Conservation (phyloP, 2,113 vertebrate species). For the Manacus vitellinus region DNA sequence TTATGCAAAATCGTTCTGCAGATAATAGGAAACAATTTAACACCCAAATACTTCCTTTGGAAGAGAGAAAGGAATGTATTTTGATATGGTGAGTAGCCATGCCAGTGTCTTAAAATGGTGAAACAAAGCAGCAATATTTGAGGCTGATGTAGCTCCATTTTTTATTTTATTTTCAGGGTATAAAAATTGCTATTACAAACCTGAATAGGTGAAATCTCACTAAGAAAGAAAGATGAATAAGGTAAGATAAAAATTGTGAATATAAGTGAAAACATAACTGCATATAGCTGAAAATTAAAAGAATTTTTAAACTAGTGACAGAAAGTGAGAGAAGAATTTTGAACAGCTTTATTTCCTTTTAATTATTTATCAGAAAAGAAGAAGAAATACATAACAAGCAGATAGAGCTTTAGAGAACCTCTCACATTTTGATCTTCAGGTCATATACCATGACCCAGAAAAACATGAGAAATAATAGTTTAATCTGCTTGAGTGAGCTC, state of each 20-base stretch:
- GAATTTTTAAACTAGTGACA: not conserved
- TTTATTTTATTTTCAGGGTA: not conserved
- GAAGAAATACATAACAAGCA: not conserved
- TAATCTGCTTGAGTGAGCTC: not conserved
- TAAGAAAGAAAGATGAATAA: not conserved
- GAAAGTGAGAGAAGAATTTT: not conserved
- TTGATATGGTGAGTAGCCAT: not conserved
- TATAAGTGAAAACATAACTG: not conserved
- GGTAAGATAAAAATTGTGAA: not conserved
- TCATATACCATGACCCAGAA: not conserved
- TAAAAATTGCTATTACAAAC: not conserved
- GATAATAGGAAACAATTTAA: not conserved
- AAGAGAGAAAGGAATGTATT: not conserved
- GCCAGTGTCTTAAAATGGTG: not conserved
- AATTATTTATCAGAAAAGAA: not conserved
- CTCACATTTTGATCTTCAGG: not conserved
- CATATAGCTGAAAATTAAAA: not conserved
- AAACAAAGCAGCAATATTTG: not conserved
- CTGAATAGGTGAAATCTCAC: not conserved
- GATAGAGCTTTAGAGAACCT: not conserved
- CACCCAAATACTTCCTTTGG: not conserved
- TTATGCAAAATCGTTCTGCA: not conserved
- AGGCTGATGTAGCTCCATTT: not conserved
- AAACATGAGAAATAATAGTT: not conserved
- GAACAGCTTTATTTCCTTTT: not conserved